A percentile compares a stretch with the other conserved stretches of the same genome.
Conservation (phyloP, 2,888 invertebrate species). For the Lathronympha strigana region DNA sequence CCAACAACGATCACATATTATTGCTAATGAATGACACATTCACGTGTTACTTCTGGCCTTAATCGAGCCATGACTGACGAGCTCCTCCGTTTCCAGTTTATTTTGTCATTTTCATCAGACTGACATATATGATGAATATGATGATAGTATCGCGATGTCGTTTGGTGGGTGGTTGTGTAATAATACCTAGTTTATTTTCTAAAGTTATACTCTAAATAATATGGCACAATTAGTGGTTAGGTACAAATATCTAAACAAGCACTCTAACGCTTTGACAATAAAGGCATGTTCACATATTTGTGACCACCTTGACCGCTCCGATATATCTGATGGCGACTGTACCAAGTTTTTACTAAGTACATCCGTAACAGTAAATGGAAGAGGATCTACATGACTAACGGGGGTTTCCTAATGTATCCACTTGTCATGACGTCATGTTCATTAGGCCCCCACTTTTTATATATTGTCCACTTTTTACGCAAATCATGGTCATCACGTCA, state of each 20-base stretch:
- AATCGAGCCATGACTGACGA: too few relatives aligned
- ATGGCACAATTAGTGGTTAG: too few relatives aligned
- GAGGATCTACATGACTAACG: constrained; percentile 7
- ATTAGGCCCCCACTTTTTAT: constrained; percentile 6
- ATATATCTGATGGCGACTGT: not conserved
- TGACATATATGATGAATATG: not conserved
- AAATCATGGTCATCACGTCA: not conserved
- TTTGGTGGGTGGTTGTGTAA: not conserved
- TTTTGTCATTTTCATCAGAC: not conserved
- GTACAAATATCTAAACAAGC: too few relatives aligned
- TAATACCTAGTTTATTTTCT: too few relatives aligned
- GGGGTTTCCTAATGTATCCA: not conserved
- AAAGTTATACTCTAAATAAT: too few relatives aligned
- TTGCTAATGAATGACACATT: too few relatives aligned
- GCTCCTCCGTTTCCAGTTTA: not conserved
- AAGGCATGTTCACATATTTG: too few relatives aligned
- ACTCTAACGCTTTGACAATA: too few relatives aligned
- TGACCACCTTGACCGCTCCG: too few relatives aligned
- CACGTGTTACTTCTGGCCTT: too few relatives aligned
- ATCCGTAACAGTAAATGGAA: not conserved
- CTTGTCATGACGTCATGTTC: not conserved
- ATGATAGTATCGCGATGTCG: not conserved
- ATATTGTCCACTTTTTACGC: not conserved
- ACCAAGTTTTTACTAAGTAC: not conserved
- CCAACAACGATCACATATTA: too few relatives aligned